These are phyloP conservation scores for Tuta absoluta DNA, from an alignment of 2,888 invertebrate species.

Conservation along the genomic window DNA sequence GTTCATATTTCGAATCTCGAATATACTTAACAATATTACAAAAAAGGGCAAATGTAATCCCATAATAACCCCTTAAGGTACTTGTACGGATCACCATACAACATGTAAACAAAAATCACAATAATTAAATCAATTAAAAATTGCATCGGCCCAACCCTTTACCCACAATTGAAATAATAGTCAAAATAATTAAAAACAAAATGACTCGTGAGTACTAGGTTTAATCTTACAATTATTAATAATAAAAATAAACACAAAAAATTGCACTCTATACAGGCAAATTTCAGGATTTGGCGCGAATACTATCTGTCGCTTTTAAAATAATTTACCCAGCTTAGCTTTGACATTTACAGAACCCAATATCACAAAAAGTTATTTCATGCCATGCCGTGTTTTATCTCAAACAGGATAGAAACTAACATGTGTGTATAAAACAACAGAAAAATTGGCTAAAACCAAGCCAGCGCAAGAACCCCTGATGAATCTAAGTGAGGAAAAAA, in stretches of 20 bases:
- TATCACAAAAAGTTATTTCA: not conserved
- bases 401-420: not conserved
- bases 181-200: conserved; percentile 42
- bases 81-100: conserved; percentile 22
- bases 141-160: conserved; percentile 52
- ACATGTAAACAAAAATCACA: conserved; percentile 32
- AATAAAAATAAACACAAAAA: conserved; percentile 34
- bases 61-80: conserved; percentile 20
- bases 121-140: conserved; percentile 41
- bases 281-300: conserved; percentile 45
- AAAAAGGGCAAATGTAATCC: conserved; percentile 1
- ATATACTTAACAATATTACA: conserved; percentile 13
- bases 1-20: not conserved
- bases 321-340: conserved; percentile 18
- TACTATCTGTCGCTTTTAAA: conserved; percentile 34
- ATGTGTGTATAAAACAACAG: not conserved
- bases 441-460: no score
- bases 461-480: no score
- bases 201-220: conserved; percentile 32
- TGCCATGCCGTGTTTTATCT: not conserved
- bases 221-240: conserved; percentile 24
- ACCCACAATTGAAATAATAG: conserved; percentile 32
- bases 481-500: no score
- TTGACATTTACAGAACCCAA: not conserved
- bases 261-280: conserved; percentile 24